Conservation (phyloP, 2,888 invertebrate genomes). For the Lycophotia porphyrea region DNA sequence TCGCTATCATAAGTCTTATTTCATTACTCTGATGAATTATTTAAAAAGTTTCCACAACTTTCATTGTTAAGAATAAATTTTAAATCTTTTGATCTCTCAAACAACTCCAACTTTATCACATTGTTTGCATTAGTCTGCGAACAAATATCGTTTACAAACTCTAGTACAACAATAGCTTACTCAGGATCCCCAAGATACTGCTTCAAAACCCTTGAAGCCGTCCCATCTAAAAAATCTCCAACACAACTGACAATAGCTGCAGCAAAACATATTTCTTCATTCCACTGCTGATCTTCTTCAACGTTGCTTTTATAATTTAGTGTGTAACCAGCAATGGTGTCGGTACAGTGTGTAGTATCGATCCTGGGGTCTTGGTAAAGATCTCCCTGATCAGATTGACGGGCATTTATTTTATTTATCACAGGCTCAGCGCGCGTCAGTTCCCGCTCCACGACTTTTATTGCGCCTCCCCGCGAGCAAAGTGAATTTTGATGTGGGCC, state of each 20-base stretch:
- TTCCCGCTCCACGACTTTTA: constrained; percentile 76
- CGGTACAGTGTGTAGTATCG: constrained; percentile 39
- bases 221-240: constrained; percentile 60
- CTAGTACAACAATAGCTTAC: constrained; percentile 64
- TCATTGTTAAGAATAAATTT: constrained; percentile 60
- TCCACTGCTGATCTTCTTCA: constrained; percentile 42
- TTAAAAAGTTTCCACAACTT: constrained; percentile 54
- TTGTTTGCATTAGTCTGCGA: constrained; percentile 57
- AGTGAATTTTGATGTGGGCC: constrained; percentile 87
- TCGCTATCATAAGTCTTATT: constrained; percentile 58
- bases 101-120: constrained; percentile 57
- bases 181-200: constrained; percentile 65
- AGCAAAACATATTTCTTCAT: constrained; percentile 23
- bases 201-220: constrained; percentile 55
- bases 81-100: constrained; percentile 61
- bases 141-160: constrained; percentile 65
- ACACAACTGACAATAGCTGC: constrained; percentile 51
- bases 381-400: constrained; percentile 70
- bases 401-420: constrained; percentile 77
- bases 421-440: constrained; percentile 69
- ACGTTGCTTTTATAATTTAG: background rate
- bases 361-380: constrained; percentile 51
- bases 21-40: constrained; percentile 59
- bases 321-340: constrained; percentile 56
- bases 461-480: constrained; percentile 79